Conservation (phyloP, 2,888 invertebrate genomes). For the Noctuana brunneofusca region DNA sequence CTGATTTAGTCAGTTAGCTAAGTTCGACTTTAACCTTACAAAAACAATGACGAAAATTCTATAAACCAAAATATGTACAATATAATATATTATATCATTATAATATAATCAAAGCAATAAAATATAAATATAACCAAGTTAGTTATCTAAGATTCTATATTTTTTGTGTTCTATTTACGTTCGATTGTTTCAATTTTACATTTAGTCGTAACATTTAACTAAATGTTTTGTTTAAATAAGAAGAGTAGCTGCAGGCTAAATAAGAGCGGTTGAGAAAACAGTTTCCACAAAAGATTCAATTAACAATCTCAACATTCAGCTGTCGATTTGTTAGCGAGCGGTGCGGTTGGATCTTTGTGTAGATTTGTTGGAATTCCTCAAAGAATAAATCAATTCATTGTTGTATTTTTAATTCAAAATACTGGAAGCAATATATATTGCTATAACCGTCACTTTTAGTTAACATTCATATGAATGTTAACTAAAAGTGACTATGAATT, state of each 20-base stretch:
- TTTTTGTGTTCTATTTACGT: not conserved
- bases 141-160: no score
- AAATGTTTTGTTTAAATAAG: slow-evolving; percentile 5
- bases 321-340: slow-evolving; percentile 18
- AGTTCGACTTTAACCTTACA: no score
- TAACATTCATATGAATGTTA: no score
- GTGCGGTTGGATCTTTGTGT: slow-evolving; percentile 17
- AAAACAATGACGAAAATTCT: no score
- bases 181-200: not conserved
- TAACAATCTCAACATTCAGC: slow-evolving; percentile 28
- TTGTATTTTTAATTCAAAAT: not conserved
- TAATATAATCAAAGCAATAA: no score
- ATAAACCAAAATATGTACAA: no score
- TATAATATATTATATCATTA: no score
- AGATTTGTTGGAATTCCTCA: slow-evolving; percentile 10
- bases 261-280: slow-evolving; percentile 18
- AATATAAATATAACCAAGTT: no score
- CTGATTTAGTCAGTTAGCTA: no score
- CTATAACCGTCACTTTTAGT: no score
- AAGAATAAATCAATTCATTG: slow-evolving; percentile 10
- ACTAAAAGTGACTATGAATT: no score
- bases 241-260: slow-evolving; percentile 7
- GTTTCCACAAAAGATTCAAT: slow-evolving; percentile 25
- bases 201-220: not conserved
- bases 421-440: not conserved